Percentiles rank a stretch among this genome's conserved stretches.
These are phyloP conservation scores for Bombyx mandarina DNA, from an alignment of 1,140 invertebrate genomes.

Conservation along the genomic window DNA sequence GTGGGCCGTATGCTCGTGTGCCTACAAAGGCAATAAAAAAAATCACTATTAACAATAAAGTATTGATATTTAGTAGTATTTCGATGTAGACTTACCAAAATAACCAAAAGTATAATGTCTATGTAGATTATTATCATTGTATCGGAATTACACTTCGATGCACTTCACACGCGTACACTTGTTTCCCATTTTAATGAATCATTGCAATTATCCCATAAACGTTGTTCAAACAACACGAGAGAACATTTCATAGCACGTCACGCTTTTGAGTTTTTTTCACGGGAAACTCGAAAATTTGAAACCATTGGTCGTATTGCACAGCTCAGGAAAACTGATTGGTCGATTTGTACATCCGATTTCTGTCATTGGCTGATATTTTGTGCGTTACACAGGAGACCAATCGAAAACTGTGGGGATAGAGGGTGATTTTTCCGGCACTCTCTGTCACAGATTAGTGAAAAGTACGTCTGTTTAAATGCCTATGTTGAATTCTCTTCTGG, in stretches of 20 bases:
- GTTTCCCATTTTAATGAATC: neutral
- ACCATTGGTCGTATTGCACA: neutral
- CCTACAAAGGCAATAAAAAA: too few species aligned
- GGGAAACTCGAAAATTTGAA: neutral
- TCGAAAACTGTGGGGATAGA: too few species aligned
- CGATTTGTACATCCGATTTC: neutral
- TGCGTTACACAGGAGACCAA: too few species aligned
- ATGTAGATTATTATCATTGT: constrained; percentile 46
- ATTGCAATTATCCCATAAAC: neutral
- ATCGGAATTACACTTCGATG: neutral
- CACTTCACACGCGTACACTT: constrained; percentile 1
- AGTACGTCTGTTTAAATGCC: too few species aligned
- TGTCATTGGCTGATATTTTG: neutral
- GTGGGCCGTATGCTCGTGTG: too few species aligned
- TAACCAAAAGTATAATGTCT: constrained; percentile 38
- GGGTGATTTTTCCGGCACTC: too few species aligned
- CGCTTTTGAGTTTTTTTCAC: neutral
- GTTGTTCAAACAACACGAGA: neutral
- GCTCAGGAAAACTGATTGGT: neutral
- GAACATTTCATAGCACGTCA: neutral
- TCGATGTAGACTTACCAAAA: constrained; percentile 35
- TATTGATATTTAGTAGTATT: too few species aligned
- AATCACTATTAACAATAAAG: neutral
- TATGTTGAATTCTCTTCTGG: too few species aligned
- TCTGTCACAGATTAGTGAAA: too few species aligned